Base-by-base conservation (phyloP, 1,140 invertebrate species). In the Micrasema minimum region DNA sequence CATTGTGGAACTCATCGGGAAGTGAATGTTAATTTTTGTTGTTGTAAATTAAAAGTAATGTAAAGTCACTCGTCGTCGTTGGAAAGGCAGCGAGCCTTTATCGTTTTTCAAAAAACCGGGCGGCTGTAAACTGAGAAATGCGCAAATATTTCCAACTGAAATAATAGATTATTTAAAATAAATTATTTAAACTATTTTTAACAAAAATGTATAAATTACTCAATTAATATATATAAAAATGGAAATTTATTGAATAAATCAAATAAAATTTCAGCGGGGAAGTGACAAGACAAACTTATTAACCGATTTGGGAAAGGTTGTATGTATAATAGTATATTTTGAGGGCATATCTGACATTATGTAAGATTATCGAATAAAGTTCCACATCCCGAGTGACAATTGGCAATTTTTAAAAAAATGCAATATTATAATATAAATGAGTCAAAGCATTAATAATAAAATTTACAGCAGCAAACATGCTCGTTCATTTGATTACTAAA, bases 261-360 rank as follows among this genome's bases (percentile, higher is more conserved):
- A 41, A 59, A 59, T 16, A 41, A 59, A 59, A 43, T 59, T 59
- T 59, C 55, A 59, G 16, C 38, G 14, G 11, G 55, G 23, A 59
- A 59, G 37, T 38, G 35, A 38, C 35, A n/a, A 55, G 48, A 35
- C 59, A 55, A 65, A 35, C 57, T 62, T 65, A 26, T 71, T 65
- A 69, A 46, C 69, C 62, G 41, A 43, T 51, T 59, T 26, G 26
- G 18, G 22, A 51, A 43, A 22, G n/a, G 26, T 68, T 68, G 37
- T 31, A 43, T 55, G 12, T 64, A n/a, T n/a, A n/a, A n/a, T 31
- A 22, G n/a, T 45, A 53, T 48, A 31, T 22, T 12, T 41, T 55
- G 48, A 71, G 61, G 61, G 69, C 61, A 69, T 71, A 66, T 57
- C 61, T 55, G 61, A 57, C 50, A 62, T 41, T 31, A 61, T 37